These are phyloP conservation scores for Latrodectus hesperus DNA, from an alignment of 2,888 invertebrate species.

Conservation along the genomic window DNA sequence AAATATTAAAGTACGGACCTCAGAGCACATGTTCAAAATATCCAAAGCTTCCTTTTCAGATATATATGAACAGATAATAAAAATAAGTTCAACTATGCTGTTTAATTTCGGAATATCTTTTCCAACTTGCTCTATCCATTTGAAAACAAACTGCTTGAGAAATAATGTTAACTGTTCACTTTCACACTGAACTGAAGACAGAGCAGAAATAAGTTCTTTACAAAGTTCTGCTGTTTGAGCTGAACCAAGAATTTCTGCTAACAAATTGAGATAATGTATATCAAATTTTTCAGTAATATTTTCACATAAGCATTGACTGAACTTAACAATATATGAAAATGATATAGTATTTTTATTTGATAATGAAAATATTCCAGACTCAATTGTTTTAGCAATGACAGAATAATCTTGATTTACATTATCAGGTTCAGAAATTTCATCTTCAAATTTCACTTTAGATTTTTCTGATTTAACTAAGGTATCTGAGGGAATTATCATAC, in stretches of 20 bases:
- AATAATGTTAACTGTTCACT: not conserved
- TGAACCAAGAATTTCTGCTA: constrained; percentile 34
- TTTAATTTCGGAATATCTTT: not conserved
- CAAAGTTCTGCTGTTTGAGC: constrained; percentile 4
- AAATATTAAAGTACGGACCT: constrained; percentile 34
- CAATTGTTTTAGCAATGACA: too few relatives aligned
- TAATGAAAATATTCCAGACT: not conserved
- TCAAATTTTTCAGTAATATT: constrained; percentile 11
- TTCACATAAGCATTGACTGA: constrained; percentile 13
- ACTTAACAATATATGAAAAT: constrained; percentile 18
- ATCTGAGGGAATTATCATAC: not conserved
- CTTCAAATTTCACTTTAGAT: constrained; percentile 41
- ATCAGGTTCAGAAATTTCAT: not conserved
- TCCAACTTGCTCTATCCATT: constrained; percentile 7
- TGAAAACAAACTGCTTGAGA: constrained; percentile 3
- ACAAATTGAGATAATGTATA: not conserved
- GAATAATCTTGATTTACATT: not conserved
- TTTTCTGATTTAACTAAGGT: constrained; percentile 11
- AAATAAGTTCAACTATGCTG: constrained; percentile 42
- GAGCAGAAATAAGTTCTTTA: constrained; percentile 4
- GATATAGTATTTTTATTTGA: constrained; percentile 8
- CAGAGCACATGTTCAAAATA: constrained; percentile 37
- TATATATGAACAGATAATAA: constrained; percentile 53
- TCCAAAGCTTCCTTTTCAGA: constrained; percentile 65
- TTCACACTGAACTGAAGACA: not conserved